phyloP scores from a whole-genome alignment of 2,888 invertebrate species.

The Leptarthrus brevirostris region DNA sequence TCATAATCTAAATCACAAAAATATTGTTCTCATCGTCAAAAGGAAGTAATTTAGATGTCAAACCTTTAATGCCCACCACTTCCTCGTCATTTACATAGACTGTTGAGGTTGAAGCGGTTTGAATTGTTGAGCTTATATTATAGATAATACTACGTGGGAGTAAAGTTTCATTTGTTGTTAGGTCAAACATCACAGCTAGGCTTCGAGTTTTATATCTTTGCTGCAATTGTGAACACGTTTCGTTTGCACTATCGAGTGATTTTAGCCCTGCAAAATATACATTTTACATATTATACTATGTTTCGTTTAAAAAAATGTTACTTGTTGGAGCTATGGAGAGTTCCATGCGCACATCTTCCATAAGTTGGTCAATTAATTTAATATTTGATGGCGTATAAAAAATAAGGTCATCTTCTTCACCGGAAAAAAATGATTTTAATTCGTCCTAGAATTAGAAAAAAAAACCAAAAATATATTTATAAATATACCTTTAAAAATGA shows the following conservation, averaged over 20 bases:
- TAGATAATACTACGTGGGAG: conserved; percentile 62
- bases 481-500: too few relatives aligned
- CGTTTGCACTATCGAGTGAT: conserved; percentile 55
- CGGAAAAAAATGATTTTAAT: conserved; percentile 58
- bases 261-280: conserved; percentile 8
- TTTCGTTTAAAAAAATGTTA: neutral
- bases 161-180: conserved; percentile 52
- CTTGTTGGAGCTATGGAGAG: conserved; percentile 57
- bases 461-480: neutral
- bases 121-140: conserved; percentile 67
- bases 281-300: neutral
- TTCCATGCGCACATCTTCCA: conserved; percentile 59
- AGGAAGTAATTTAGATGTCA: too few relatives aligned
- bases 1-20: conserved; percentile 63
- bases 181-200: conserved; percentile 59
- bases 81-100: conserved; percentile 63
- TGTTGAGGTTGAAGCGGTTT: conserved; percentile 63
- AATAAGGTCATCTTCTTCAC: conserved; percentile 59
- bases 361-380: conserved; percentile 57
- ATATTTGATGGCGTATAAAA: conserved; percentile 59
- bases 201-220: conserved; percentile 59
- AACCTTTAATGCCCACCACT: conserved; percentile 61
- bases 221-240: conserved; percentile 60
- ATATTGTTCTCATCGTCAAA: too few relatives aligned
- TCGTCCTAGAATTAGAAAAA: conserved; percentile 54